phyloP scores from a whole-genome alignment of 2,888 invertebrate genomes.

The Drosophila falleni region DNA sequence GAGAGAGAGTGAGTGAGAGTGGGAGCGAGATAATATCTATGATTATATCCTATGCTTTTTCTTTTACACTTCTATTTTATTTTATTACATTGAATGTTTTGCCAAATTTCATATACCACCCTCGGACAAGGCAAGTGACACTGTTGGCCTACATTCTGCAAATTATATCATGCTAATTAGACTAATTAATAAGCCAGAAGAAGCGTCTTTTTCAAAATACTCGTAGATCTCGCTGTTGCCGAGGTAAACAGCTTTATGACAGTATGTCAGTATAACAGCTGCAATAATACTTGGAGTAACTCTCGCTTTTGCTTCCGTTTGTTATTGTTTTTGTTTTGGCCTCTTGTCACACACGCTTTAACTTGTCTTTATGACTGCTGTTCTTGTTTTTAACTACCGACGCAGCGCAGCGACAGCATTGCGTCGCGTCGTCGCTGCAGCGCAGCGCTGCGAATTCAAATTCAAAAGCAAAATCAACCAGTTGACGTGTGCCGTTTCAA shows the following conservation, averaged over 20 bases:
- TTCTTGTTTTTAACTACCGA: slow-evolving; percentile 50
- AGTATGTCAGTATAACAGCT: slow-evolving; percentile 3
- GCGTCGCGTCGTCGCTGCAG: slow-evolving; percentile 22
- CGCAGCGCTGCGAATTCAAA: slow-evolving; percentile 46
- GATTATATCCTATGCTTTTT: background rate
- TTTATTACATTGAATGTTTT: background rate
- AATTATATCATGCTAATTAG: slow-evolving; percentile 46
- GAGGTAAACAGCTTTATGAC: slow-evolving; percentile 42
- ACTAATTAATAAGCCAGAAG: slow-evolving; percentile 32
- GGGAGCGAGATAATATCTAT: background rate
- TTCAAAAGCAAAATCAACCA: slow-evolving; percentile 37
- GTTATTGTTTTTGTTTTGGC: slow-evolving; percentile 35
- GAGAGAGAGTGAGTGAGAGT: background rate
- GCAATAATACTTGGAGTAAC: slow-evolving; percentile 26
- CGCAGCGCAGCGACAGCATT: slow-evolving; percentile 22
- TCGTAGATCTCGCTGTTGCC: slow-evolving; percentile 35
- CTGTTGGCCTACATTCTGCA: slow-evolving; percentile 32
- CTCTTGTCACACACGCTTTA: slow-evolving; percentile 19
- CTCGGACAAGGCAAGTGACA: slow-evolving; percentile 30
- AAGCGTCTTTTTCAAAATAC: slow-evolving; percentile 21
- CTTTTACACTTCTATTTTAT: background rate
- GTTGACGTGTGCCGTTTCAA: slow-evolving; percentile 72
- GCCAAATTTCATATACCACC: slow-evolving; percentile 7
- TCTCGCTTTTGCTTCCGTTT: slow-evolving; percentile 54
- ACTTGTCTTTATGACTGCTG: slow-evolving; percentile 14